Base-by-base conservation (phyloP, 2,113 vertebrate genomes). In the Scytalopus superciliaris region DNA sequence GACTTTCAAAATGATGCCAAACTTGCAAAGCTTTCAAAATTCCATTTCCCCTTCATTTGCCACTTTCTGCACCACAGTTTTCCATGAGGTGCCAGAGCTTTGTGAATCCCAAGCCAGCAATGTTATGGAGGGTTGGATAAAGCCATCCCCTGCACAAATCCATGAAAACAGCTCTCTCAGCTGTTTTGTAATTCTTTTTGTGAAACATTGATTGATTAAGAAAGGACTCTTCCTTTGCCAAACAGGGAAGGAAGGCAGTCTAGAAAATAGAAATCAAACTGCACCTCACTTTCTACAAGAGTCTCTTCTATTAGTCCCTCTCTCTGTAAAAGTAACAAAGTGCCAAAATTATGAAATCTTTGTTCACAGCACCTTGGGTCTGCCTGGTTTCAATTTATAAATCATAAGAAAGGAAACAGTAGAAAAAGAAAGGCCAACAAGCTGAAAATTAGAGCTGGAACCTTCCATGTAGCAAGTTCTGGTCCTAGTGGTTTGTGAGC, bases 31-130 rank as follows among this genome's bases (percentile, higher is more conserved):
- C 19, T 89, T 39, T 78, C 7, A 3, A 59, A 31, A 39, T 10
- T 91, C 19, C 10, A 1, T 30, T 93, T 84, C 44, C 52, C 33
- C 25, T 60, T 31, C 7, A 1, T 68, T 75, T 68, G 15, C 5
- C 25, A 9, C 9, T n/a, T 52, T 39, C 37, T 30, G 7, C 40
- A n/a, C 22, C 49, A 22, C 18, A 17, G 0, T 31, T 64, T 69
- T 68, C 40, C 5, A 0, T 23, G 33, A 66, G 16, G 33, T 3
- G 5, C 42, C 59, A 8, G 42, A 31, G 21, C 40, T 67, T 60
- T 47, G 40, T 5, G 55, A 60, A 28, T 33, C 42, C 12, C 23
- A 4, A 0, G 0, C 31, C 76, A 81, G 39, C n/a, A 33, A 1
- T 0, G 8, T 12, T 14, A 14, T 3, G 4, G 50, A 9, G 9